These are phyloP conservation scores for Cephus sareptanus DNA, from an alignment of 2,888 invertebrate species.

Conservation along the genomic window DNA sequence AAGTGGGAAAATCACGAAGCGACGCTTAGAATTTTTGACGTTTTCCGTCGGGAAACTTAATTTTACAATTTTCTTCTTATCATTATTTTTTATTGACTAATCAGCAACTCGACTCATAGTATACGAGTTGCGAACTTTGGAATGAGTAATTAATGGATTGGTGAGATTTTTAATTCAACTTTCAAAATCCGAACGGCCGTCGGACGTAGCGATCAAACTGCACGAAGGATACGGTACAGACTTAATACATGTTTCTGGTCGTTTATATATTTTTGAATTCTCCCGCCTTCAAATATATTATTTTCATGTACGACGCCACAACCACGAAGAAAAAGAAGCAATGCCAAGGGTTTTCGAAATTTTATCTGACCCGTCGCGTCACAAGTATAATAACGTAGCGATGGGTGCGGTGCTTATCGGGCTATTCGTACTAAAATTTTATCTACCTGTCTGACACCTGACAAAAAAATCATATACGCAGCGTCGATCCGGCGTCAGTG, in stretches of 20 bases:
- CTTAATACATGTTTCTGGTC: not conserved
- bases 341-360: constrained; percentile 21
- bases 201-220: not conserved
- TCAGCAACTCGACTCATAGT: not conserved
- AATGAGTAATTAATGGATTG: not conserved
- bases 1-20: not conserved
- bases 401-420: constrained; percentile 51
- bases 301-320: not conserved
- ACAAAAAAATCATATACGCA: constrained; percentile 45
- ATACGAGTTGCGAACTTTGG: not conserved
- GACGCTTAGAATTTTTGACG: not conserved
- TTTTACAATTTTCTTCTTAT: not conserved
- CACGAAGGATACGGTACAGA: not conserved
- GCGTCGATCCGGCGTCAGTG: constrained; percentile 17
- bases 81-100: not conserved
- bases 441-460: constrained; percentile 55
- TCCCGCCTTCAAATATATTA: not conserved
- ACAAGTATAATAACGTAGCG: constrained; percentile 30
- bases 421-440: constrained; percentile 54
- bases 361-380: constrained; percentile 29
- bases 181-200: not conserved
- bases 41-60: not conserved
- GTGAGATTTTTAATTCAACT: not conserved
- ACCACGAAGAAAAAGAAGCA: not conserved
- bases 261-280: not conserved